A percentile compares a stretch with the other conserved stretches of the same genome.
phyloP scores from a whole-genome alignment of 2,888 invertebrate species.

The Dioctria rufipes region DNA sequence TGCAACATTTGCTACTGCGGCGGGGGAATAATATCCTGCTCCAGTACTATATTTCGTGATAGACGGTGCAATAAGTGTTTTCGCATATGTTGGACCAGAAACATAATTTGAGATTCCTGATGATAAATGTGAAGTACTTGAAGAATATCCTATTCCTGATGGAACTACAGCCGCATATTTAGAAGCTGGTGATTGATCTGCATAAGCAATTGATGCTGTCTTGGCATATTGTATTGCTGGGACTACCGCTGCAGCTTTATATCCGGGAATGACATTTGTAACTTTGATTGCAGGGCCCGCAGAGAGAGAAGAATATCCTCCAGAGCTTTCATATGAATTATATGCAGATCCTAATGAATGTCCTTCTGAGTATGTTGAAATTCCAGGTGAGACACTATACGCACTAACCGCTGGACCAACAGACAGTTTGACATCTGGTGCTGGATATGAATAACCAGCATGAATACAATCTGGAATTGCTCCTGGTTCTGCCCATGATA shows the following conservation, averaged over 20 bases:
- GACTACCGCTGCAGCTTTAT: conserved; percentile 59
- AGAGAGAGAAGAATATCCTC: conserved; percentile 65
- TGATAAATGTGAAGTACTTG: conserved; percentile 71
- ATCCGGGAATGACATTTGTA: conserved; percentile 56
- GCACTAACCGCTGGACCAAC: conserved; percentile 67
- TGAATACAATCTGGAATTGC: conserved; percentile 67
- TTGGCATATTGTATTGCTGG: conserved; percentile 69
- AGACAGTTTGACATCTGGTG: conserved; percentile 74
- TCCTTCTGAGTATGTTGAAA: conserved; percentile 66
- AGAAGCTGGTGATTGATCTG: conserved; percentile 69
- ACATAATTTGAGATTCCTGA: conserved; percentile 66
- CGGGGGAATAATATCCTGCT: conserved; percentile 62
- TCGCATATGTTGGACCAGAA: conserved; percentile 62
- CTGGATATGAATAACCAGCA: conserved; percentile 74
- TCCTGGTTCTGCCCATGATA: conserved; percentile 63
- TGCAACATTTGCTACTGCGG: conserved; percentile 44
- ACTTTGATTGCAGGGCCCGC: conserved; percentile 65
- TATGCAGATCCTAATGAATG: conserved; percentile 67
- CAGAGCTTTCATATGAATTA: conserved; percentile 66
- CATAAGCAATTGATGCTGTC: conserved; percentile 65
- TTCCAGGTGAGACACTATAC: conserved; percentile 65
- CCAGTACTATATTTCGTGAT: conserved; percentile 58
- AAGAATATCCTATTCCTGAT: conserved; percentile 74
- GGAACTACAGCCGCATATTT: conserved; percentile 69
- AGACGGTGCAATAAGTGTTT: conserved; percentile 19